Evolutionary conservation across 1,140 invertebrate species (phyloP).

Genomic region (Polypedilum vanderplanki): DNA sequence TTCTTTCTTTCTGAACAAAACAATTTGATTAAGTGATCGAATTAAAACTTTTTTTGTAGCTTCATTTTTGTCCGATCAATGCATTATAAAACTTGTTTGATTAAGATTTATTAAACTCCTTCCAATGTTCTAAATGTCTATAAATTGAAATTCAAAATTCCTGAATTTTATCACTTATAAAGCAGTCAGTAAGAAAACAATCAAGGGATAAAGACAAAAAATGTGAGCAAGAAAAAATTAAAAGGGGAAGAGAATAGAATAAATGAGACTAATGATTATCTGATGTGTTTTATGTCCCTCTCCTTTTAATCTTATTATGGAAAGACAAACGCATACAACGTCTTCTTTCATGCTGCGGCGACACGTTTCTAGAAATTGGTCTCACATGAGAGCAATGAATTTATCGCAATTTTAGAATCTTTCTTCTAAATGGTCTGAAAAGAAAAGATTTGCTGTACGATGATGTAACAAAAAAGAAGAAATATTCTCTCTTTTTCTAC

Average conservation of each 20-base stretch:
- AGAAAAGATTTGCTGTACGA: neutral
- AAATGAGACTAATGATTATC: neutral
- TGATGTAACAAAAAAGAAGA: neutral
- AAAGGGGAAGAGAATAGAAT: conserved; percentile 3
- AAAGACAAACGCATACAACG: neutral
- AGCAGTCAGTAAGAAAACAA: neutral
- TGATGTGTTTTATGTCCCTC: neutral
- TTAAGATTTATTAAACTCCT: too few relatives aligned
- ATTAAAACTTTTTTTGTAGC: too few relatives aligned
- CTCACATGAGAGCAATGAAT: neutral
- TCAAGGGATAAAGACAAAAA: neutral
- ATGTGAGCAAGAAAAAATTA: too few relatives aligned
- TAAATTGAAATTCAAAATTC: too few relatives aligned
- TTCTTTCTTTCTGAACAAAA: too few relatives aligned
- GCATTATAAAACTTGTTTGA: too few relatives aligned
- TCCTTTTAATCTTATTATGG: neutral
- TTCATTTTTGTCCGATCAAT: too few relatives aligned
- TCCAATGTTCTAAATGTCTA: too few relatives aligned
- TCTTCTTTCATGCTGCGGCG: neutral
- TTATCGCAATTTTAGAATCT: neutral
- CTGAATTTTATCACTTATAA: too few relatives aligned
- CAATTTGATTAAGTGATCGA: too few relatives aligned
- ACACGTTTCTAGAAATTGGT: conserved; percentile 4
- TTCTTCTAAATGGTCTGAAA: neutral
- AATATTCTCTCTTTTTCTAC: neutral